These are phyloP conservation scores for Archaeoteleia sp. DNA, from an alignment of 2,888 invertebrate species.

Conservation along the genomic window DNA sequence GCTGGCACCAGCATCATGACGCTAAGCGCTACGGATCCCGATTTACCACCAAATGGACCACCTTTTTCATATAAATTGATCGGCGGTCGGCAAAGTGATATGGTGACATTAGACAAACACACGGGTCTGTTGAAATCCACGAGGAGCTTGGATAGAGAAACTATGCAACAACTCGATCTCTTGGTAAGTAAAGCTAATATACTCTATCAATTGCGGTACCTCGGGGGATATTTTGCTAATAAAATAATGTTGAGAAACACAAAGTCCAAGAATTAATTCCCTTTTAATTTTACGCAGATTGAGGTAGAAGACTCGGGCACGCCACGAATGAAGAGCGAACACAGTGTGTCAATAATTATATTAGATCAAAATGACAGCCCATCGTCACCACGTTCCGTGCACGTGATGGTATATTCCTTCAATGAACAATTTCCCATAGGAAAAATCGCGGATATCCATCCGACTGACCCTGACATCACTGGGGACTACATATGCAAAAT, in stretches of 20 bases:
- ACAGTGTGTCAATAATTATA: constrained; percentile 84
- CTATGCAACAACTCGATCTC: constrained; percentile 84
- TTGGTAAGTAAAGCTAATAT: constrained; percentile 75
- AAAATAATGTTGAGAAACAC: background rate
- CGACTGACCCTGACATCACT: constrained; percentile 92
- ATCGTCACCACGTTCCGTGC: constrained; percentile 87
- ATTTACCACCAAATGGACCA: constrained; percentile 91
- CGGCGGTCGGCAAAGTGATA: constrained; percentile 86
- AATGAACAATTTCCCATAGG: constrained; percentile 85
- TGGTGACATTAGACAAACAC: constrained; percentile 85
- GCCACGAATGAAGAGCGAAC: constrained; percentile 88
- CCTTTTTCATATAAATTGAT: constrained; percentile 89
- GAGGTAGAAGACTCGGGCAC: constrained; percentile 92
- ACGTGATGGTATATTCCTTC: constrained; percentile 86
- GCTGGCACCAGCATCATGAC: constrained; percentile 88
- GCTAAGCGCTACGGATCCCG: constrained; percentile 91
- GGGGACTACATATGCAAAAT: constrained; percentile 93
- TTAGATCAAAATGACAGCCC: constrained; percentile 94
- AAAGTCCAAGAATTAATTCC: too few relatives aligned
- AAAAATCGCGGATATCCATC: constrained; percentile 93
- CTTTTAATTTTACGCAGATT: constrained; percentile 74
- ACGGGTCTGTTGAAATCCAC: constrained; percentile 88
- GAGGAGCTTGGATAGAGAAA: constrained; percentile 87
- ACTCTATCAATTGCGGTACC: too few relatives aligned
- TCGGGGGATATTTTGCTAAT: background rate